Base-by-base conservation (phyloP, 2,113 vertebrate species). In the Chrysemys picta region DNA sequence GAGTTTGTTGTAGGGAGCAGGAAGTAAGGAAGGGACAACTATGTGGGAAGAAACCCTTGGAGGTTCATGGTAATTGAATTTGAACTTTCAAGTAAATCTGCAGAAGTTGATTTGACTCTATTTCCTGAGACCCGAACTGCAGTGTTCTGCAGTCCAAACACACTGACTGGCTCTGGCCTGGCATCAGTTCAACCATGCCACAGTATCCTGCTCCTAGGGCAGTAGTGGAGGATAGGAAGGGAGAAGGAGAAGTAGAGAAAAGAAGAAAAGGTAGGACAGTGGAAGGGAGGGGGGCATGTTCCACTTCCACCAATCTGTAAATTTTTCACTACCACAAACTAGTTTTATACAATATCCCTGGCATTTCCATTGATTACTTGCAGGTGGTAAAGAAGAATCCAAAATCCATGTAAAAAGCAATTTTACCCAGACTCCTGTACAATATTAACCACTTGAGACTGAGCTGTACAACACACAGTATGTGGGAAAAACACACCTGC, bases 401-500 rank as follows among this genome's bases (percentile, higher is more conserved):
- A 62, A 79, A 54, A 87, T 79, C 10, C 59, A 81, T 0, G 0
- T 50, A 6, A 2, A 93, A 89, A 95, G 50, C 57, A 69, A 69
- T 59, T 93, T 81, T 81, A 45, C 45, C 49, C 45, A 38, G 54
- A 45, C 31, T 47, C 75, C 49, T 87, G 45, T 54, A 65, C 5
- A 1, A 9, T 90, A 87, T 72, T 72, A 78, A 76, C 76, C 84
- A 38, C 42, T 79, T 38, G 0, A 1, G 54, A 78, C 75, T 47
- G 25, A 78, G 45, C 24, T 24, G 82, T 31, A 22, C 47, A 27
- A 47, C 52, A 42, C 87, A 92, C 90, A 62, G 22, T 72, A 82
- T 83, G 80, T 92, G 83, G 84, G 89, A 93, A 84, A 95, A 93
- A 53, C 21, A 42, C 65, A 87, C 91, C 57, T 93, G 80, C 47